Evolutionary conservation across 2,888 invertebrate species (phyloP).

Genomic region (Cryptus viduatorius): DNA sequence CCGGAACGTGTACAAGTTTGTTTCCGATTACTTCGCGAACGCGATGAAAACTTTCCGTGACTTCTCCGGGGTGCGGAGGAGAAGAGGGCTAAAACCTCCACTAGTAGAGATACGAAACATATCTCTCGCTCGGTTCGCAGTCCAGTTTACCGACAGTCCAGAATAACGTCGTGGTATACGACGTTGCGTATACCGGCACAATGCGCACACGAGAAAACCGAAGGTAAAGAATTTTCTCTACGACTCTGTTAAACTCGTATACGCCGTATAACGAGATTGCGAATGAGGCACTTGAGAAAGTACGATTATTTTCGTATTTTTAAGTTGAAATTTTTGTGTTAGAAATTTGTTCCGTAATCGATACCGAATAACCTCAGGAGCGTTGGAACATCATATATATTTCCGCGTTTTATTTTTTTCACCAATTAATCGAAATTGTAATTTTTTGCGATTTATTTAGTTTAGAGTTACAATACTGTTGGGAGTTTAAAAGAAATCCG

Average conservation of each 20-base stretch:
- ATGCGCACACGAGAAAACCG: not conserved
- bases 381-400: no score
- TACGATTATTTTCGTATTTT: no score
- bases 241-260: not conserved
- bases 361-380: no score
- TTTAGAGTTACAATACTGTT: no score
- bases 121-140: not conserved
- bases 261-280: slow-evolving; percentile 1
- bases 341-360: no score
- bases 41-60: slow-evolving; percentile 60
- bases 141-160: not conserved
- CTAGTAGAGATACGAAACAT: no score
- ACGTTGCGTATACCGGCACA: not conserved
- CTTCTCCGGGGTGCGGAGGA: not conserved
- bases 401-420: no score
- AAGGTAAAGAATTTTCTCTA: not conserved
- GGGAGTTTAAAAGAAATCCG: no score
- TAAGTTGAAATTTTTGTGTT: no score
- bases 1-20: slow-evolving; percentile 57
- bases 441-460: no score
- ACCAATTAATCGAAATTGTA: no score
- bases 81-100: no score
- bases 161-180: not conserved
- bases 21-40: slow-evolving; percentile 65
- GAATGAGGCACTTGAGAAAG: slow-evolving; percentile 7